Percentiles rank a stretch among this genome's conserved stretches.
Evolutionary conservation across 2,888 invertebrate genomes (phyloP).

Genomic region (Agonopterix alstromeriana): DNA sequence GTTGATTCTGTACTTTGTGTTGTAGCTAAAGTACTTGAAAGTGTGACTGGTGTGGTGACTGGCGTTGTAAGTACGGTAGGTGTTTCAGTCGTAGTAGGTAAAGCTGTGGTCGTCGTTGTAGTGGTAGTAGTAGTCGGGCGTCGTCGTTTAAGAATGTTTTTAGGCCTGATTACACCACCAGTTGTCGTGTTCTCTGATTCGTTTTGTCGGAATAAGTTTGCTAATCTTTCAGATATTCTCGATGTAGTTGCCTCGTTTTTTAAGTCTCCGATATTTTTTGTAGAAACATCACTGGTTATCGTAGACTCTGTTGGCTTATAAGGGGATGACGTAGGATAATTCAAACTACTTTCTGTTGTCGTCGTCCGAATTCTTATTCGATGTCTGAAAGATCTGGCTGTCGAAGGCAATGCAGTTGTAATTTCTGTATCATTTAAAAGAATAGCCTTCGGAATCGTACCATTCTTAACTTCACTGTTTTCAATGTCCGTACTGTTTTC

Average conservation of each 20-base stretch:
- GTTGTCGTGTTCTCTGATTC: conserved; percentile 37
- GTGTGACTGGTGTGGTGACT: conserved; percentile 11
- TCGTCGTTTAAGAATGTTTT: conserved; percentile 48
- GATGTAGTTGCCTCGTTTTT: conserved; percentile 33
- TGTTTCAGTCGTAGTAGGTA: conserved; percentile 18
- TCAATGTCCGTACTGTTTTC: conserved; percentile 38
- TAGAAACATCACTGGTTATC: conserved; percentile 37
- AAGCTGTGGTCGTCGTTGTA: conserved; percentile 32
- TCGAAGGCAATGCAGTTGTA: conserved; percentile 18
- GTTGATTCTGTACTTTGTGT: conserved; percentile 20
- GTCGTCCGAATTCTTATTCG: conserved; percentile 62
- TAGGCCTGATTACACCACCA: conserved; percentile 40
- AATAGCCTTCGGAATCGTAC: conserved; percentile 27
- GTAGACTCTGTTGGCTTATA: conserved; percentile 42
- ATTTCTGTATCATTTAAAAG: conserved; percentile 40
- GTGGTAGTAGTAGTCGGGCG: conserved; percentile 65
- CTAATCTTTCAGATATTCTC: conserved; percentile 43
- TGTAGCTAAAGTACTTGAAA: conserved; percentile 5
- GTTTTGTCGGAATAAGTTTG: conserved; percentile 40
- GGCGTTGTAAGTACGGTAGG: conserved; percentile 19
- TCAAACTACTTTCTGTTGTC: conserved; percentile 48
- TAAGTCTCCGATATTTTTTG: conserved; percentile 21
- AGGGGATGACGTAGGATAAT: conserved; percentile 25
- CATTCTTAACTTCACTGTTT: conserved; percentile 23
- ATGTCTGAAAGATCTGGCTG: conserved; percentile 39